Percentiles rank a stretch among this genome's conserved stretches.
phyloP scores from a whole-genome alignment of 35 echinoderm and acorn worm species.

The Anneissia japonica region DNA sequence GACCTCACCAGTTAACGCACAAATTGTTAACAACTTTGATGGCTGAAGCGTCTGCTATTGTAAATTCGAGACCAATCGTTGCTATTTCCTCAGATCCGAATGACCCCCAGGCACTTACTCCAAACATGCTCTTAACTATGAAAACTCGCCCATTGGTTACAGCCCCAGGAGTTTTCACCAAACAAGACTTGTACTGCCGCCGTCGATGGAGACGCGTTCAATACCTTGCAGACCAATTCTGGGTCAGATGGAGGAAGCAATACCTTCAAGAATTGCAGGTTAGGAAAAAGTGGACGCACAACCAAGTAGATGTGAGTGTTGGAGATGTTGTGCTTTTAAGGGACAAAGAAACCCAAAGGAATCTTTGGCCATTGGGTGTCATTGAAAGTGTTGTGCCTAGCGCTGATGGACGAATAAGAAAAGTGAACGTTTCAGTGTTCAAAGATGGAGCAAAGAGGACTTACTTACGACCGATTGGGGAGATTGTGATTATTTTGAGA shows the following conservation, averaged over 20 bases:
- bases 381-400: too few relatives aligned
- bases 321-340: constrained; percentile 47
- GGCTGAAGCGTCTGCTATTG: constrained; percentile 40
- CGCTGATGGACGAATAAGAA: too few relatives aligned
- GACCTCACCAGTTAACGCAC: constrained; percentile 34
- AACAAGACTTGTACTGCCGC: constrained; percentile 19
- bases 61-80: constrained; percentile 41
- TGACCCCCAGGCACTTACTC: constrained; percentile 32
- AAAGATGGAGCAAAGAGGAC: too few relatives aligned
- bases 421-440: too few relatives aligned
- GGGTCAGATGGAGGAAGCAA: constrained; percentile 49
- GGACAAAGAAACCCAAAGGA: too few relatives aligned
- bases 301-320: too few relatives aligned
- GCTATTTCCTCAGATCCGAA: background rate
- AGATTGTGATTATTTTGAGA: too few relatives aligned
- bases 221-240: constrained; percentile 41
- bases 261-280: constrained; percentile 19
- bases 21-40: constrained; percentile 46
- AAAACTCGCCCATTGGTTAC: constrained; percentile 42
- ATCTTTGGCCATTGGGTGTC: too few relatives aligned
- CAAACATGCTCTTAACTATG: constrained; percentile 45
- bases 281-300: constrained; percentile 36
- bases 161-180: constrained; percentile 42
- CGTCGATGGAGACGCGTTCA: constrained; percentile 48
- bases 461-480: too few relatives aligned